Conservation (phyloP, 2,888 invertebrate genomes). For the Alcis repandata region DNA sequence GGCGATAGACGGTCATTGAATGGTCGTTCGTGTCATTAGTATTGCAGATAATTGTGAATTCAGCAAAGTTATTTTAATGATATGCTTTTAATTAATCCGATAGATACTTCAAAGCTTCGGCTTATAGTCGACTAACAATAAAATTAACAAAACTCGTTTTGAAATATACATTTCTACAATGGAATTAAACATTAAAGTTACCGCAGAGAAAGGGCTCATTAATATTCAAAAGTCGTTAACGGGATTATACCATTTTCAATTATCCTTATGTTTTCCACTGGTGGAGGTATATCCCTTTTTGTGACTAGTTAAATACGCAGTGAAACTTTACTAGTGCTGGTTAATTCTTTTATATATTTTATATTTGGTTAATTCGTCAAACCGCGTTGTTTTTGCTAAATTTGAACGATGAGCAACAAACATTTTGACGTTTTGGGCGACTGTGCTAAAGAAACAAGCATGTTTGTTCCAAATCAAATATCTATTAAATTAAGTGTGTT, state of each 20-base stretch:
- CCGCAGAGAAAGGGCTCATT: constrained; percentile 52
- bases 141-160: constrained; percentile 30
- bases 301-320: constrained; percentile 57
- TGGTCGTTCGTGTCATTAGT: not conserved
- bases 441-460: no score
- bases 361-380: no score
- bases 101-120: constrained; percentile 22
- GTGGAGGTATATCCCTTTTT: constrained; percentile 56
- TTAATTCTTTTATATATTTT: no score
- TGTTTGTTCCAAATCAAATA: no score
- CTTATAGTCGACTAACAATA: constrained; percentile 22
- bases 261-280: constrained; percentile 52
- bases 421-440: no score
- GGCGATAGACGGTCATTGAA: not conserved
- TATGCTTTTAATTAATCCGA: constrained; percentile 3
- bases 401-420: no score
- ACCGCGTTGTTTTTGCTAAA: no score
- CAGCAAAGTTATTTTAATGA: not conserved
- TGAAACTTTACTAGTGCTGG: constrained; percentile 40
- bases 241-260: constrained; percentile 60
- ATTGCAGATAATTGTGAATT: not conserved
- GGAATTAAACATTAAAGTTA: constrained; percentile 43
- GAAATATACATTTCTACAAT: constrained; percentile 30
- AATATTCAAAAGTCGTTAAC: constrained; percentile 59
- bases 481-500: no score